Evolutionary conservation across 2,113 vertebrate genomes (phyloP).

Genomic region (Strigops habroptila): DNA sequence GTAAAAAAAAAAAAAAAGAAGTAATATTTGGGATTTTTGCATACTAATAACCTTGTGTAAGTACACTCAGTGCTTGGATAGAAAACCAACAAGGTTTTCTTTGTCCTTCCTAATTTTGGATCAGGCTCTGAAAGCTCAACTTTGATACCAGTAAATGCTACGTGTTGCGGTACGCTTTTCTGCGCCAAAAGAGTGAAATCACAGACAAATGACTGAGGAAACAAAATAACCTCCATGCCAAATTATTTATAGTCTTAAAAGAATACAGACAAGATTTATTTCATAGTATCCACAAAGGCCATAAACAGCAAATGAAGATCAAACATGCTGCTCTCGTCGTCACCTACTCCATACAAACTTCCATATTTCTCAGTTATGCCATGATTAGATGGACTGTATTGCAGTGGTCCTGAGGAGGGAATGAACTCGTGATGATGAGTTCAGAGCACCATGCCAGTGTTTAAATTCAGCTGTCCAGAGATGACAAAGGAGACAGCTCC

Average conservation of each 20-base stretch:
- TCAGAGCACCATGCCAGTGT: not conserved
- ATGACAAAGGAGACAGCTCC: not conserved
- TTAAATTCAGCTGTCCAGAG: not conserved
- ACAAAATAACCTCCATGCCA: not conserved
- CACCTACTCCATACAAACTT: not conserved
- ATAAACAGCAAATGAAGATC: not conserved
- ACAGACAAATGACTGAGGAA: not conserved
- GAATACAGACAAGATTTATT: not conserved
- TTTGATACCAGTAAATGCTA: not conserved
- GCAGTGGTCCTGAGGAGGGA: not conserved
- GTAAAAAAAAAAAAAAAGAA: not conserved
- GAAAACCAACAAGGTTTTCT: not conserved
- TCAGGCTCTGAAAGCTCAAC: not conserved
- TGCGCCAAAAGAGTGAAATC: constrained; percentile 10
- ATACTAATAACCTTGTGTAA: not conserved
- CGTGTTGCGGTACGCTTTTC: not conserved
- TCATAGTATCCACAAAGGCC: not conserved
- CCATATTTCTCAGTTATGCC: not conserved
- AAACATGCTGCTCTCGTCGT: not conserved
- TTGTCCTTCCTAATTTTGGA: not conserved
- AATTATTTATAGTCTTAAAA: not conserved
- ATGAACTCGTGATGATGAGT: not conserved
- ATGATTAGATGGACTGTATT: not conserved
- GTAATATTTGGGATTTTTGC: not conserved
- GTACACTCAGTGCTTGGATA: not conserved